Evolutionary conservation across 2,797 vertebrate species (phyloP).

Genomic region (Tympanoctomys barrerae): DNA sequence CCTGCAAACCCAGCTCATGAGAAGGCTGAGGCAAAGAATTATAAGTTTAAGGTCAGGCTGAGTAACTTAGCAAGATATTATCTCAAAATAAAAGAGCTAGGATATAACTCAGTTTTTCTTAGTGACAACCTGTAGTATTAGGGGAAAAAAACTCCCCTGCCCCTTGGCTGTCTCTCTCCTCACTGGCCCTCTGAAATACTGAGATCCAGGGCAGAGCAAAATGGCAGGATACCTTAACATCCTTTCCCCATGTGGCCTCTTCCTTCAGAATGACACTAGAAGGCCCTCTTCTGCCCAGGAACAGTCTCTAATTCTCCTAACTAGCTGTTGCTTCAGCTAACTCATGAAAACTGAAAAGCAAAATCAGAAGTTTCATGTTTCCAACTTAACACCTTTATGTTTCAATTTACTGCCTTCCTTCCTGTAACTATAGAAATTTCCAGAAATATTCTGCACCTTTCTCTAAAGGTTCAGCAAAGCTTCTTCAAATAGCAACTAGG

Average conservation of each 20-base stretch:
- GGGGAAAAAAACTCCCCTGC: too few relatives aligned
- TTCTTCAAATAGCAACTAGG: not conserved
- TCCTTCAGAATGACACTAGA: not conserved
- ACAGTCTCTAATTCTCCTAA: constrained; percentile 1
- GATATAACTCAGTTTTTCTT: not conserved
- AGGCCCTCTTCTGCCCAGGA: not conserved
- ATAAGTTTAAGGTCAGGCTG: not conserved
- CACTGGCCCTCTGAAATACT: not conserved
- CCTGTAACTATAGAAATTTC: not conserved
- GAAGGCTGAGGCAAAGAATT: not conserved
- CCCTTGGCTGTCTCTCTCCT: not conserved
- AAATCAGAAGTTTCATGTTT: not conserved
- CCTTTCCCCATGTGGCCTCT: not conserved
- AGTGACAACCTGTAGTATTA: not conserved
- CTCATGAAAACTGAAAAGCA: not conserved
- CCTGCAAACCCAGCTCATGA: not conserved
- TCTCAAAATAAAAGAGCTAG: not conserved
- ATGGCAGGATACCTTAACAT: not conserved
- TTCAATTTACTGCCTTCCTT: not conserved
- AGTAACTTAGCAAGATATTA: too few relatives aligned
- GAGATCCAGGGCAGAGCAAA: not conserved
- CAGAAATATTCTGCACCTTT: constrained; percentile 7
- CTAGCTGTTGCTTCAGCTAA: not conserved
- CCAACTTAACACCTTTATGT: not conserved
- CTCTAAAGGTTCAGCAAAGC: not conserved